Conservation (phyloP, 2,888 invertebrate species). For the Drosophila colorata region DNA sequence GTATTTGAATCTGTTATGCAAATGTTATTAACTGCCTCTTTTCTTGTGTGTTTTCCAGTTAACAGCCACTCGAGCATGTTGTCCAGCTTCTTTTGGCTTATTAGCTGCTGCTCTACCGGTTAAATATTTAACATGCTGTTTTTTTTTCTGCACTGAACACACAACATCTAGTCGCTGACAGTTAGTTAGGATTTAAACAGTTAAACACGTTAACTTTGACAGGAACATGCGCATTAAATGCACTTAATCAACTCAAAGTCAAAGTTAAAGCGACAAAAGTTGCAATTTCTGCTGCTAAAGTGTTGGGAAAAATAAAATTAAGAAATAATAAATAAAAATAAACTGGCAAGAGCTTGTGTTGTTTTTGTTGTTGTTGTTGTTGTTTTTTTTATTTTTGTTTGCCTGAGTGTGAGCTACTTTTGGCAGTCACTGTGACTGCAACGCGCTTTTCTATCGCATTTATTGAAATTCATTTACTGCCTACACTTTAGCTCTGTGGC, state of each 20-base stretch:
- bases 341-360: no score
- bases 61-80: not conserved
- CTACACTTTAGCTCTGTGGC: constrained; percentile 35
- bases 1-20: no score
- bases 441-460: constrained; percentile 31
- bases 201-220: not conserved
- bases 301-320: not conserved
- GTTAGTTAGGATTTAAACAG: no score
- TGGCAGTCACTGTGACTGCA: constrained; percentile 34
- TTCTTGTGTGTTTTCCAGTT: not conserved
- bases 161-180: no score
- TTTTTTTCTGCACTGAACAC: not conserved
- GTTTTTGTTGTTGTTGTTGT: no score
- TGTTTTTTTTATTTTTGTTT: not conserved
- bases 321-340: no score
- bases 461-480: constrained; percentile 60
- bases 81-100: not conserved
- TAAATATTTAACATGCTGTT: not conserved
- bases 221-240: not conserved
- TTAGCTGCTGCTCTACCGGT: no score
- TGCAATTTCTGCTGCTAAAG: not conserved
- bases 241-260: not conserved
- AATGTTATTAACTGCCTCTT: no score
- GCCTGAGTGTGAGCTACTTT: constrained; percentile 8
- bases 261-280: not conserved